phyloP scores from a whole-genome alignment of 2,797 vertebrate genomes.

The Ispidina picta region DNA sequence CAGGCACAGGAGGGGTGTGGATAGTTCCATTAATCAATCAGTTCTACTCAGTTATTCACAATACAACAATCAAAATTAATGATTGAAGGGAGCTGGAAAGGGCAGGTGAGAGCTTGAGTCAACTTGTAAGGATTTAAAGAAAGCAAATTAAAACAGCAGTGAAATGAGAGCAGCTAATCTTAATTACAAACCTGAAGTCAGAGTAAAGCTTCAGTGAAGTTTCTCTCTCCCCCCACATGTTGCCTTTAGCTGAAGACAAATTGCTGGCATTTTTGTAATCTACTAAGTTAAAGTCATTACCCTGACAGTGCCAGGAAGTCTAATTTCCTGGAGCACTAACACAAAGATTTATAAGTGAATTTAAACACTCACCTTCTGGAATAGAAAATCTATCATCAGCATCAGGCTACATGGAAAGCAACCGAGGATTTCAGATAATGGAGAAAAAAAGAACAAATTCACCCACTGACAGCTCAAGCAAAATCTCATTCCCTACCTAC shows the following conservation, averaged over 20 bases:
- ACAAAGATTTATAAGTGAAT: slow-evolving; percentile 66
- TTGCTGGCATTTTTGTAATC: slow-evolving; percentile 59
- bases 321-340: slow-evolving; percentile 66
- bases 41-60: slow-evolving; percentile 19
- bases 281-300: slow-evolving; percentile 68
- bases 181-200: slow-evolving; percentile 47
- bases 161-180: slow-evolving; percentile 28
- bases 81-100: slow-evolving; percentile 40
- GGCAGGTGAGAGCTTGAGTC: slow-evolving; percentile 24
- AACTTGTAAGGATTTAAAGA: slow-evolving; percentile 42
- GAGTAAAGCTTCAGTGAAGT: slow-evolving; percentile 1
- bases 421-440: slow-evolving; percentile 27
- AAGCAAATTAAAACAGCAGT: slow-evolving; percentile 25
- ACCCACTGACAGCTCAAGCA: slow-evolving; percentile 18
- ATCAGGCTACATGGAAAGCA: neutral
- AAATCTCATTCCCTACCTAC: neutral
- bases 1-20: neutral
- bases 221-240: neutral
- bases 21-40: slow-evolving; percentile 21
- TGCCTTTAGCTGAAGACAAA: slow-evolving; percentile 67
- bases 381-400: slow-evolving; percentile 52
- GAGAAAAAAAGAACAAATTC: slow-evolving; percentile 3
- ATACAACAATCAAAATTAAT: slow-evolving; percentile 25
- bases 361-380: slow-evolving; percentile 62
- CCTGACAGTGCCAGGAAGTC: slow-evolving; percentile 64